Evolutionary conservation across 1,140 invertebrate species (phyloP).

Genomic region (Araneus ventricosus): DNA sequence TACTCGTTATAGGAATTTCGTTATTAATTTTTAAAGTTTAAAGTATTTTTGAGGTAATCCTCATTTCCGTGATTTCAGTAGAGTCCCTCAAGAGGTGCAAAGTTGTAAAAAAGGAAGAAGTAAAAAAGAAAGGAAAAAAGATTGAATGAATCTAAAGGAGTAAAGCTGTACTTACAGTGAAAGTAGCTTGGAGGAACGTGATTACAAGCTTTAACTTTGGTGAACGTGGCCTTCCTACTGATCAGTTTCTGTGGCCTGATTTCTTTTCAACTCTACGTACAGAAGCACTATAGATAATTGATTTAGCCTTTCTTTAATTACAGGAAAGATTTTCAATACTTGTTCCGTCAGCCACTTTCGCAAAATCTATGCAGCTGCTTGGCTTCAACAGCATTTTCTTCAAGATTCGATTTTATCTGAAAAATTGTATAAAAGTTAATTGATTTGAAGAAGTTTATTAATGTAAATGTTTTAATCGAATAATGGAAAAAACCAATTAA

Average conservation of each 20-base stretch:
- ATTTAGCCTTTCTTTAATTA: constrained; percentile 68
- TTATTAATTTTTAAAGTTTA: too few relatives aligned
- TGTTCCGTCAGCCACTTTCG: neutral
- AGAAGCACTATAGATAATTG: constrained; percentile 52
- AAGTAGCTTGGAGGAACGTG: constrained; percentile 37
- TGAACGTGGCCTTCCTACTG: constrained; percentile 55
- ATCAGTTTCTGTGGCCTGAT: neutral
- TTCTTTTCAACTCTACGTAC: neutral
- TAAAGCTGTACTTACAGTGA: neutral
- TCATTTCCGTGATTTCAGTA: neutral
- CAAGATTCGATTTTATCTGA: too few relatives aligned
- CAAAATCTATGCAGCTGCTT: neutral
- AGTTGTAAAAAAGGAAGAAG: neutral
- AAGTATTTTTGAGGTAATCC: too few relatives aligned
- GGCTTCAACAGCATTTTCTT: too few relatives aligned
- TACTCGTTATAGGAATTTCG: too few relatives aligned
- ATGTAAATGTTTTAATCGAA: neutral
- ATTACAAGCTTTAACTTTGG: constrained; percentile 64
- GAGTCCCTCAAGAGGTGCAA: constrained; percentile 31
- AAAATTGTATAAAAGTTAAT: too few relatives aligned
- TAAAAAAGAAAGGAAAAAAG: neutral
- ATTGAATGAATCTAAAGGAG: neutral
- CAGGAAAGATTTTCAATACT: neutral
- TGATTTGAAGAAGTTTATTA: too few relatives aligned
- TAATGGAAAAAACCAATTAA: neutral